Percentiles rank a stretch among this genome's conserved stretches.
Conservation (phyloP, 30 jellyfish, hydroid and myxozoan species). For the Chrysaora quinquecirrha region DNA sequence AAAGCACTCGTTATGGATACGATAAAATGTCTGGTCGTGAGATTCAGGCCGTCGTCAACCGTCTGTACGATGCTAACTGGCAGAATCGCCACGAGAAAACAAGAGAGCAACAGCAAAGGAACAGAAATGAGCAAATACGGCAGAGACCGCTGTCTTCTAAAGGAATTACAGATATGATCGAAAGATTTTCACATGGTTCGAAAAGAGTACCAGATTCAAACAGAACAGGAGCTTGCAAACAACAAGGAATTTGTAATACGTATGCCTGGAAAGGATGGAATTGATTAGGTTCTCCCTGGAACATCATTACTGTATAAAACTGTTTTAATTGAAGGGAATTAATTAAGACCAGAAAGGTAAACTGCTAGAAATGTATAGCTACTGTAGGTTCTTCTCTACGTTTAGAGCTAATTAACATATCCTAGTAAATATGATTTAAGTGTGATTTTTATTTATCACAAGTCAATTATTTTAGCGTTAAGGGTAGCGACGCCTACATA, state of each 20-base stretch:
- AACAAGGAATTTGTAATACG: neutral
- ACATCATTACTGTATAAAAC: no score
- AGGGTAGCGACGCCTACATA: no score
- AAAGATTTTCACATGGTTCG: neutral
- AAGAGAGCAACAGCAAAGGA: neutral
- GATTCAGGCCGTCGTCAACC: neutral
- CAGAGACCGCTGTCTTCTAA: neutral
- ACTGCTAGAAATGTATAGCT: no score
- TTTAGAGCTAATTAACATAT: no score
- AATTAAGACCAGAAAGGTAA: no score
- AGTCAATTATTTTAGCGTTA: no score
- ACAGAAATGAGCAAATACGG: neutral
- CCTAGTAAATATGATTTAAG: no score
- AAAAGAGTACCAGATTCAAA: neutral
- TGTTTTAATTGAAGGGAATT: no score
- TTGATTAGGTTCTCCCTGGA: no score
- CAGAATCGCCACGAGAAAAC: neutral
- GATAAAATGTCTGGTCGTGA: neutral
- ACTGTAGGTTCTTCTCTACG: no score
- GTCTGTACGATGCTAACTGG: neutral
- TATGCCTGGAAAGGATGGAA: slow-evolving; percentile 1
- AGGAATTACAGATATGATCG: neutral
- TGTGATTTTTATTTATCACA: no score
- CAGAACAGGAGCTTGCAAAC: neutral
- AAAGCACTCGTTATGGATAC: neutral